Base-by-base conservation (phyloP, 2,888 invertebrate species). In the Melanchra persicariae region DNA sequence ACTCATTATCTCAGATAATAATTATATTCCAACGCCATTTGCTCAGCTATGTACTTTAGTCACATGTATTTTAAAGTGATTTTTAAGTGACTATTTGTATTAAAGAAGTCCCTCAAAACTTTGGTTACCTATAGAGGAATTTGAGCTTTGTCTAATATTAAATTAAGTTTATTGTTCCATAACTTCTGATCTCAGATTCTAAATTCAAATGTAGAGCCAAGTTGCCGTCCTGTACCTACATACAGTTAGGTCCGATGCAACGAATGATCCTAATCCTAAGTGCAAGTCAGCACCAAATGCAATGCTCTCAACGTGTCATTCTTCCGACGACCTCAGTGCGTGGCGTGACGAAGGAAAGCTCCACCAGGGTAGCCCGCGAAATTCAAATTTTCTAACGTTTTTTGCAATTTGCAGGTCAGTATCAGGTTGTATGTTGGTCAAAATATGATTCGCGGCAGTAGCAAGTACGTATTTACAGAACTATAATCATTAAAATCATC, bases 261-360 rank as follows among this genome's bases (percentile, higher is more conserved):
- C 37, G 15, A 62, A 74, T 74, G 34, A 51, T 70, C 51, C 17
- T 61, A 62, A 70, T 51, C 51, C 24, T 47, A 24, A 63, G 30
- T 55, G n/a, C n/a, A n/a, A n/a, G n/a, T n/a, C n/a, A n/a, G n/a
- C n/a, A 45, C 34, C 26, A 52, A 73, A 37, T 24, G 22, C 9
- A 52, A 45, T 30, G 54, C 22, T 10, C 40, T 63, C n/a, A 19
- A 24, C 37, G n/a, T 54, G 71, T 74, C 74, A 64, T 64, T 34
- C 49, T 34, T 66, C 43, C 43, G 5, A 8, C 15, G 47, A 76
- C 34, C 34, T 19, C 43, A 26, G 43, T 22, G 34, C 26, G 17
- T 24, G 17, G 9, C 47, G 15, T 15, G 55, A 43, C 26, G 17
- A 34, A 66, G 19, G 22, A 57, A 49, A 34, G 24, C 10, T n/a